Evolutionary conservation across 2,113 vertebrate genomes (phyloP), one percentile per base, ranked within the genome.

Genomic region (Sceloporus tristichus): DNA sequence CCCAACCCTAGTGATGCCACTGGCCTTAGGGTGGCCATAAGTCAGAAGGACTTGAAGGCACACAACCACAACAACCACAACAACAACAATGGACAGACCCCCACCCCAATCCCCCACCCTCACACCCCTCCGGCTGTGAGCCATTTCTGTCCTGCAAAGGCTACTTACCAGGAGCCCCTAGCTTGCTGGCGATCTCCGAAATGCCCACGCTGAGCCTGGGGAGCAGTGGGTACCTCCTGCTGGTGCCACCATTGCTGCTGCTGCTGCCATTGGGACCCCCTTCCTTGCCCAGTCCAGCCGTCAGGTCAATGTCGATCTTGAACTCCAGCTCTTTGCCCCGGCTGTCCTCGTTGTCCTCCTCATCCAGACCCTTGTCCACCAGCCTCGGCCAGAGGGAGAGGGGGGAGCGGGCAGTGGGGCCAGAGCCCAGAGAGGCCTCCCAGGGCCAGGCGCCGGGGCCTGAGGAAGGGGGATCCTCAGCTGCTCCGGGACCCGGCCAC

Each of bases 91-190:
- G 59, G 9, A 48, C 48, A 48, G 23, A 5, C 27, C n/a, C 65
- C 62, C 66, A 14, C 40, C 0, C n/a, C 19, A 21, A 48, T n/a
- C 29, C 48, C 38, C 10, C 10, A 8, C 13, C 48, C 48, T 34
- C 34, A 34, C 48, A 48, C 48, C 48, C 48, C 48, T 48, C 48
- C 5, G 7, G 34, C 65, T 62, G 3, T 23, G 5, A 0, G n/a
- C 83, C 29, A 27, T 6, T 6, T 10, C 27, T 9, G 10, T 13
- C 48, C 48, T 48, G 48, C 48, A 48, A 48, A 48, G 7, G 48
- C 2, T 89, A 94, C 95, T 95, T 89, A 96, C 95, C 92, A 7
- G 95, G 93, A 18, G 92, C 89, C 13, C 92, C 94, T 80, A 94
- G 80, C 76, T 93, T 89, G 82, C 94, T 88, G 34, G 95, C 93